Evolutionary conservation across 2,113 vertebrate species (phyloP).

Genomic region (Pseudopodoces humilis): DNA sequence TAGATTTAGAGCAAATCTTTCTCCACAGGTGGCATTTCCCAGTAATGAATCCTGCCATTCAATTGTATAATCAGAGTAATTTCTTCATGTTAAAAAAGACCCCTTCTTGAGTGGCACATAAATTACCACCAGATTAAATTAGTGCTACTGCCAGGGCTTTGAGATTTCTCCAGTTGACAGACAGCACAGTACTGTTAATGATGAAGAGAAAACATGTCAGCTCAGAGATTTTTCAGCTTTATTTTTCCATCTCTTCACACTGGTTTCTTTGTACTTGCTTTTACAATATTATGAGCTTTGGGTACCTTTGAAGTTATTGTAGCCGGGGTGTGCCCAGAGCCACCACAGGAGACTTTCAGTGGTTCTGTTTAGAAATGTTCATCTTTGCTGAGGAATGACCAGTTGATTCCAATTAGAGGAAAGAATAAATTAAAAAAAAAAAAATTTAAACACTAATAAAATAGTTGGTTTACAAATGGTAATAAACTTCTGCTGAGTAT

Average conservation of each 20-base stretch:
- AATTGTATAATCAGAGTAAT: constrained; percentile 56
- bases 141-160: background rate
- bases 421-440: background rate
- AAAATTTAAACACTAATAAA: background rate
- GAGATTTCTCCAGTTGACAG: constrained; percentile 34
- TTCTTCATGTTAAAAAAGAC: constrained; percentile 45
- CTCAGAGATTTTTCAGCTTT: background rate
- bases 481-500: background rate
- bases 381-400: background rate
- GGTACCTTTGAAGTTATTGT: background rate
- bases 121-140: constrained; percentile 47
- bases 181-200: background rate
- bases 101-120: constrained; percentile 43
- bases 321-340: background rate
- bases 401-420: background rate
- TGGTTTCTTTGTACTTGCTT: background rate
- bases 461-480: background rate
- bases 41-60: constrained; percentile 59
- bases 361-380: background rate
- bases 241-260: background rate
- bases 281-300: background rate
- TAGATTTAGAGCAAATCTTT: constrained; percentile 40
- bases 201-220: constrained; percentile 16
- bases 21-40: constrained; percentile 43
- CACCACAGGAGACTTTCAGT: background rate